Percentiles rank a stretch among this genome's conserved stretches.
Evolutionary conservation across 1,140 invertebrate genomes (phyloP).

Genomic region (Caenorhabditis remanei): DNA sequence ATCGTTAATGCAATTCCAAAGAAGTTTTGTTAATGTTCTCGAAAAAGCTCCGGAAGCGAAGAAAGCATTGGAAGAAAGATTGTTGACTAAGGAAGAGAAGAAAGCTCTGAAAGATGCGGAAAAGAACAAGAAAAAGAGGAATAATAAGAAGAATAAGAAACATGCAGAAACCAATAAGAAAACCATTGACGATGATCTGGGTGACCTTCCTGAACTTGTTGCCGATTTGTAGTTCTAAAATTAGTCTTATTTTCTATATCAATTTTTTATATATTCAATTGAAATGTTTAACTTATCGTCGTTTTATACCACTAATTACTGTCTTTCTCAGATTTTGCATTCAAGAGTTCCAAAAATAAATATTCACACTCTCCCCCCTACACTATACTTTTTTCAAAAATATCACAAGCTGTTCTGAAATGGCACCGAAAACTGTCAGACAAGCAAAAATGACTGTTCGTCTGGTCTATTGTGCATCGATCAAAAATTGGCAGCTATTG

Average conservation of each 20-base stretch:
- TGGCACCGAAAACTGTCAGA: background rate
- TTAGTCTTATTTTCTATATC: background rate
- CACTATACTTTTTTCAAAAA: no score
- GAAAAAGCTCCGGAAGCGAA: constrained; percentile 35
- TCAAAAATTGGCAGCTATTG: background rate
- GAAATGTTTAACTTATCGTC: constrained; percentile 1
- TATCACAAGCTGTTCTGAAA: background rate
- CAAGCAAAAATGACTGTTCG: background rate
- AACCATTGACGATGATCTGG: background rate
- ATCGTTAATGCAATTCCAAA: constrained; percentile 33
- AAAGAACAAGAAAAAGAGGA: constrained; percentile 33
- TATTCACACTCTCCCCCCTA: no score
- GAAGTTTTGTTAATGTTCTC: constrained; percentile 34
- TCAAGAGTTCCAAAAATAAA: no score
- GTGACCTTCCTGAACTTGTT: constrained; percentile 40
- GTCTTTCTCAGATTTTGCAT: constrained; percentile 2
- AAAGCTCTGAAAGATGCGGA: constrained; percentile 15
- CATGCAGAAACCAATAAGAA: background rate
- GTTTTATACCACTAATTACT: background rate
- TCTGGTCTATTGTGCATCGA: constrained; percentile 13
- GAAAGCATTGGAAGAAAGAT: constrained; percentile 18
- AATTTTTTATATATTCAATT: background rate
- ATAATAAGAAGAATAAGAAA: constrained; percentile 44
- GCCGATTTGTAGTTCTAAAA: background rate
- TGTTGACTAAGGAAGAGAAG: constrained; percentile 12